A percentile compares a stretch with the other conserved stretches of the same genome.
Conservation (phyloP, 2,888 invertebrate genomes). For the Cryptosula pallasiana region DNA sequence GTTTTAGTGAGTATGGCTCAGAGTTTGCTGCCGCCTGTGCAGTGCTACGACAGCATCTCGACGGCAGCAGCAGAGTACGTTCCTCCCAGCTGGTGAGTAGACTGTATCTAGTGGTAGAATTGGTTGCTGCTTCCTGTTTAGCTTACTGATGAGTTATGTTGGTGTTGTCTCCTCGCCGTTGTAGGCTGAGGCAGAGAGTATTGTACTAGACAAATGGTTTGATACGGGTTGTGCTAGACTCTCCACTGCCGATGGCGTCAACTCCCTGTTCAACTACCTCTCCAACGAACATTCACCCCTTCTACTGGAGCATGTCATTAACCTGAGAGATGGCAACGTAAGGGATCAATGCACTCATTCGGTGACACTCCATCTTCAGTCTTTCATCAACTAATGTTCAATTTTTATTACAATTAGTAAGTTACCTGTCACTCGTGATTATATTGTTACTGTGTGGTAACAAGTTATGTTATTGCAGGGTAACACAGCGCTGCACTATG, state of each 20-base stretch:
- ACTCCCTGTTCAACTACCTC: conserved; percentile 63
- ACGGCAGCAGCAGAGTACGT: neutral
- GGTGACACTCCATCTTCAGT: too few relatives aligned
- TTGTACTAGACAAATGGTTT: conserved; percentile 81
- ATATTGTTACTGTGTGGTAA: too few relatives aligned
- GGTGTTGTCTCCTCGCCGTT: neutral
- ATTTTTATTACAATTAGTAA: too few relatives aligned
- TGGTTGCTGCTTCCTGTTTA: too few relatives aligned
- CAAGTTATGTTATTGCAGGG: conserved; percentile 58
- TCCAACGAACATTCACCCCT: conserved; percentile 73
- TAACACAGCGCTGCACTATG: conserved; percentile 87
- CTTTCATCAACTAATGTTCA: too few relatives aligned
- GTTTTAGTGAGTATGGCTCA: neutral
- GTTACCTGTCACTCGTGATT: too few relatives aligned
- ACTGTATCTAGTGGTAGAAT: too few relatives aligned
- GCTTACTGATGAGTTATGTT: neutral
- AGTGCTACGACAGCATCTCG: neutral
- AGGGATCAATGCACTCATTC: too few relatives aligned
- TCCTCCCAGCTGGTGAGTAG: neutral
- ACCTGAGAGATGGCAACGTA: conserved; percentile 76
- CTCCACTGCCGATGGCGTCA: conserved; percentile 71
- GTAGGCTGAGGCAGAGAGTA: conserved; percentile 55
- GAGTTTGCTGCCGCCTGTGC: neutral
- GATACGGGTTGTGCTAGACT: conserved; percentile 66
- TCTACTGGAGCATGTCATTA: conserved; percentile 73